These are phyloP conservation scores for Eumaeus atala DNA, from an alignment of 1,140 invertebrate genomes.

Conservation along the genomic window DNA sequence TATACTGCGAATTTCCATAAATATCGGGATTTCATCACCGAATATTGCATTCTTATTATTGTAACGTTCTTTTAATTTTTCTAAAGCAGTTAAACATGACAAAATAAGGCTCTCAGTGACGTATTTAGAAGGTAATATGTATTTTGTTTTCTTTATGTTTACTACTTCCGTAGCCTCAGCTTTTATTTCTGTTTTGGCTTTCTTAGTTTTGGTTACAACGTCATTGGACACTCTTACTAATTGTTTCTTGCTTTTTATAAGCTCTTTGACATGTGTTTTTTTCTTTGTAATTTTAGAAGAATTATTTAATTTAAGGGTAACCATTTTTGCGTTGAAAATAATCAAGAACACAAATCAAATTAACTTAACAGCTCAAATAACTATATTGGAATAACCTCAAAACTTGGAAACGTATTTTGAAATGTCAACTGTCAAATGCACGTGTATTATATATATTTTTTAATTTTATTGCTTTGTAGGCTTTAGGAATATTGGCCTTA, in stretches of 20 bases:
- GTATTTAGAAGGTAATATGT: constrained; percentile 46
- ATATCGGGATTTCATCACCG: constrained; percentile 56
- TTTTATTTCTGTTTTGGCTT: constrained; percentile 18
- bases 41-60: constrained; percentile 56
- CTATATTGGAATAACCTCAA: neutral
- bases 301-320: neutral
- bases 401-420: neutral
- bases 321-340: neutral
- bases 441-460: no score
- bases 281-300: constrained; percentile 8
- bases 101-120: constrained; percentile 40
- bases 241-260: constrained; percentile 11
- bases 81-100: constrained; percentile 42
- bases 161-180: neutral
- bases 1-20: constrained; percentile 57
- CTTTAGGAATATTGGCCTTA: neutral
- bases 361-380: neutral
- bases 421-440: neutral
- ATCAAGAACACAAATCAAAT: neutral
- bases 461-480: neutral
- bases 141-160: constrained; percentile 33
- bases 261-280: constrained; percentile 4
- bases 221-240: constrained; percentile 22
- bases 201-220: constrained; percentile 10
- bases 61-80: constrained; percentile 37